Conservation (phyloP, 2,113 vertebrate species). For the Acanthisitta chloris region DNA sequence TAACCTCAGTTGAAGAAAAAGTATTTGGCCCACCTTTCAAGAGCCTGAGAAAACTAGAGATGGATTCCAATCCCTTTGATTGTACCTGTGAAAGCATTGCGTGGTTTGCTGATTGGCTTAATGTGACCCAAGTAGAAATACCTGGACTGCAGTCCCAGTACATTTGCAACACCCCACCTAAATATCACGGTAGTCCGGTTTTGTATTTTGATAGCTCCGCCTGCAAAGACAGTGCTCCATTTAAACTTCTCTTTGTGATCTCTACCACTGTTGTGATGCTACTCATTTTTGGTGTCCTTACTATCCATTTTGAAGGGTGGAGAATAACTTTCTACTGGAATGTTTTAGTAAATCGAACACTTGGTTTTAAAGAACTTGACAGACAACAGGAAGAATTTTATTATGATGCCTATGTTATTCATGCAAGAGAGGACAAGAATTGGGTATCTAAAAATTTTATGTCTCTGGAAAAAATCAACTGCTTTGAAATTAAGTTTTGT, state of each 20-base stretch:
- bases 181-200: slow-evolving; percentile 81
- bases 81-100: slow-evolving; percentile 95
- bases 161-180: slow-evolving; percentile 87
- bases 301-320: slow-evolving; percentile 89
- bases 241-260: slow-evolving; percentile 80
- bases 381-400: slow-evolving; percentile 70
- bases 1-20: slow-evolving; percentile 83
- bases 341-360: slow-evolving; percentile 80
- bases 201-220: slow-evolving; percentile 81
- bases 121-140: slow-evolving; percentile 75
- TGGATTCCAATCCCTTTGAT: slow-evolving; percentile 92
- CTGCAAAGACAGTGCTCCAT: slow-evolving; percentile 90
- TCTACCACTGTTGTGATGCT: slow-evolving; percentile 63
- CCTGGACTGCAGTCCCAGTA: slow-evolving; percentile 74
- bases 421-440: slow-evolving; percentile 75
- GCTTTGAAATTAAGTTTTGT: slow-evolving; percentile 78
- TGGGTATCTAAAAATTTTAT: slow-evolving; percentile 86
- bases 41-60: slow-evolving; percentile 78
- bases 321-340: slow-evolving; percentile 91
- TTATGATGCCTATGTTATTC: slow-evolving; percentile 88
- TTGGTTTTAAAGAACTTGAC: slow-evolving; percentile 85
- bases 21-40: slow-evolving; percentile 80
- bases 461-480: slow-evolving; percentile 76
- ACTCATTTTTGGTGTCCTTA: slow-evolving; percentile 70
- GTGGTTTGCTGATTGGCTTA: slow-evolving; percentile 92